phyloP scores from a whole-genome alignment of 2,888 invertebrate species.

The Brachyptera putata region DNA sequence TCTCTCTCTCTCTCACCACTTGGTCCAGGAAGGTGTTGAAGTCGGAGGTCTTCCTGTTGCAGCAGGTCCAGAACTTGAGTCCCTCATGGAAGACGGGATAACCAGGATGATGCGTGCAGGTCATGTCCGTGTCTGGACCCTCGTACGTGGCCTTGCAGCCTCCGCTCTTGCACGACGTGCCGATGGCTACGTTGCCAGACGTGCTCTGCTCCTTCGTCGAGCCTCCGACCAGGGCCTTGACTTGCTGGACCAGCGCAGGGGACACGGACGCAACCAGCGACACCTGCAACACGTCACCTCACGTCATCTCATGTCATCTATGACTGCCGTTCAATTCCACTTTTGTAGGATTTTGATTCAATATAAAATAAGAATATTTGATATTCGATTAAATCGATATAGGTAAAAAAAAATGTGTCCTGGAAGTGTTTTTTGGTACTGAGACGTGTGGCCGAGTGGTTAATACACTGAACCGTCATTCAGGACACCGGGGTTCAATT shows the following conservation, averaged over 20 bases:
- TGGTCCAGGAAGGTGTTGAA: constrained; percentile 90
- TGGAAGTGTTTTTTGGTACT: too few relatives aligned
- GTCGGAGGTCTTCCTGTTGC: constrained; percentile 87
- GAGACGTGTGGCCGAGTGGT: too few relatives aligned
- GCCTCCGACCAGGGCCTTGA: constrained; percentile 42
- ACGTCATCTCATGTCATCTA: too few relatives aligned
- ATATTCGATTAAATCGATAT: too few relatives aligned
- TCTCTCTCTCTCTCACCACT: constrained; percentile 42
- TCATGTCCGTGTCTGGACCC: constrained; percentile 58
- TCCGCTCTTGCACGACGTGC: constrained; percentile 81
- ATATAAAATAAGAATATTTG: too few relatives aligned
- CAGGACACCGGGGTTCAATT: too few relatives aligned
- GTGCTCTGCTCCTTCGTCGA: constrained; percentile 38
- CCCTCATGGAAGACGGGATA: constrained; percentile 94
- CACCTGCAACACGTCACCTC: constrained; percentile 43
- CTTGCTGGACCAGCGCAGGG: constrained; percentile 61
- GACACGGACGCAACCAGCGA: constrained; percentile 57
- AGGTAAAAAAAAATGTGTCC: too few relatives aligned
- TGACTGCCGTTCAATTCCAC: too few relatives aligned
- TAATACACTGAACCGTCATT: too few relatives aligned
- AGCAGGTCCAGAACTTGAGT: constrained; percentile 96
- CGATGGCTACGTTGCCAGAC: constrained; percentile 55
- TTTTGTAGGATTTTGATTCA: too few relatives aligned
- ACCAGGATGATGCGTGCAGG: constrained; percentile 82
- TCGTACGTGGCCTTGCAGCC: constrained; percentile 70